These are phyloP conservation scores for Actenoides lindsayi DNA, from an alignment of 2,113 vertebrate species.

Conservation along the genomic window DNA sequence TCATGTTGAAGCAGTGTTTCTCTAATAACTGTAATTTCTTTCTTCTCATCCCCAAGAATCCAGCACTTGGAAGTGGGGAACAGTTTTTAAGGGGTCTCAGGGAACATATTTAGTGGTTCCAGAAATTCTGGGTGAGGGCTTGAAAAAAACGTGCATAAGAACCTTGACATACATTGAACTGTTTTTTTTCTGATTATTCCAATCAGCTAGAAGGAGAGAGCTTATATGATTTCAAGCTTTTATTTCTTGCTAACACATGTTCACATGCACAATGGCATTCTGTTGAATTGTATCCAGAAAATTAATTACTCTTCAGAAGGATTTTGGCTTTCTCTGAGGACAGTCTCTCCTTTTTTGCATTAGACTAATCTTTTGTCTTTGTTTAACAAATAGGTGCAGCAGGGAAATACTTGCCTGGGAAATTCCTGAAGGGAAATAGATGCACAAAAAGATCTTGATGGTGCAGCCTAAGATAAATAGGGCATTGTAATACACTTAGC, in stretches of 20 bases:
- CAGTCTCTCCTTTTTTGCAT: background rate
- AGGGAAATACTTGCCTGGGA: constrained; percentile 36
- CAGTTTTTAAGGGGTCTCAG: background rate
- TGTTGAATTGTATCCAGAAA: constrained; percentile 32
- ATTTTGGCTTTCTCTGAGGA: constrained; percentile 32
- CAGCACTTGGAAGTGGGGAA: background rate
- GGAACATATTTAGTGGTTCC: background rate
- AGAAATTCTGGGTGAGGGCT: background rate
- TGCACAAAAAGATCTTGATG: constrained; percentile 13
- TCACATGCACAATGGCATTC: background rate
- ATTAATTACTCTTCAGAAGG: constrained; percentile 51
- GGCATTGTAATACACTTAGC: background rate
- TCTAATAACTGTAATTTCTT: background rate
- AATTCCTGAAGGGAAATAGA: constrained; percentile 36
- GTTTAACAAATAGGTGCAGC: constrained; percentile 37
- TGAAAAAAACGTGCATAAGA: background rate
- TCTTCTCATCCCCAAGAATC: background rate
- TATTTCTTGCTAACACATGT: constrained; percentile 28
- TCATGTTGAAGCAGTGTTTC: background rate
- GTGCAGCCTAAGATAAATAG: constrained; percentile 54
- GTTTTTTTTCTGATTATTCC: background rate
- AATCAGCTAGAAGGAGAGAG: background rate
- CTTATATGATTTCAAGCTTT: background rate
- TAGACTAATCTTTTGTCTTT: constrained; percentile 28
- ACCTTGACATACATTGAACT: background rate